Percentiles rank a stretch among this genome's conserved stretches.
phyloP scores from a whole-genome alignment of 2,113 vertebrate genomes.

The Ciconia maguari region DNA sequence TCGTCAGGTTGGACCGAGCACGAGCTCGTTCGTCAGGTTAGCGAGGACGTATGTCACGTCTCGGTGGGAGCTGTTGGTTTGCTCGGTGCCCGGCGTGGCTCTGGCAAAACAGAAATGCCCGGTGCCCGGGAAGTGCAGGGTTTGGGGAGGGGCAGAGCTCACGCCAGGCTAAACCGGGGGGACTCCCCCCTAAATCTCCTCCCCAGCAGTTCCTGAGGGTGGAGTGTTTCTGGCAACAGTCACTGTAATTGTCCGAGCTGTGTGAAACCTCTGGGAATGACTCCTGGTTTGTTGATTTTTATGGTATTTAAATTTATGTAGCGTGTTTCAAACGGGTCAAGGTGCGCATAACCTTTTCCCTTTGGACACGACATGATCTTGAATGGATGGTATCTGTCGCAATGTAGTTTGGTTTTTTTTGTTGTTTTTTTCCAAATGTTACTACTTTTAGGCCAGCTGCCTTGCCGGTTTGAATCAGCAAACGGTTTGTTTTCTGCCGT shows the following conservation, averaged over 20 bases:
- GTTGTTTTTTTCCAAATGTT: neutral
- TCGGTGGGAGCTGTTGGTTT: neutral
- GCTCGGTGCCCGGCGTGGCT: rapidly evolving
- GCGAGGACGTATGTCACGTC: rapidly evolving
- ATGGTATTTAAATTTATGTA: neutral
- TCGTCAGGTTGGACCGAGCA: neutral
- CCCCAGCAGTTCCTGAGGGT: rapidly evolving
- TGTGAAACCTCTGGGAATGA: neutral
- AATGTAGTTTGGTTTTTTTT: rapidly evolving
- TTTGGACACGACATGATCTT: rapidly evolving
- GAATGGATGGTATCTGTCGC: neutral
- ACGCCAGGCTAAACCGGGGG: neutral
- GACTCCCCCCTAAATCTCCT: neutral
- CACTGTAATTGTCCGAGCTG: rapidly evolving
- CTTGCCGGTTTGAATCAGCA: neutral
- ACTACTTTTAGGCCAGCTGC: neutral
- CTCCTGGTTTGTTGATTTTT: neutral
- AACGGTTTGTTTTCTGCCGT: neutral
- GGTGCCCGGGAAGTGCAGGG: too few species aligned
- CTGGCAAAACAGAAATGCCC: neutral
- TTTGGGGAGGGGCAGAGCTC: neutral
- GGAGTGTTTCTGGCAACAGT: rapidly evolving
- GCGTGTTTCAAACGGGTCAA: neutral
- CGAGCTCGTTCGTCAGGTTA: rapidly evolving
- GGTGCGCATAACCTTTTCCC: neutral